phyloP scores from a whole-genome alignment of 2,113 vertebrate species.

The Aptenodytes patagonicus region DNA sequence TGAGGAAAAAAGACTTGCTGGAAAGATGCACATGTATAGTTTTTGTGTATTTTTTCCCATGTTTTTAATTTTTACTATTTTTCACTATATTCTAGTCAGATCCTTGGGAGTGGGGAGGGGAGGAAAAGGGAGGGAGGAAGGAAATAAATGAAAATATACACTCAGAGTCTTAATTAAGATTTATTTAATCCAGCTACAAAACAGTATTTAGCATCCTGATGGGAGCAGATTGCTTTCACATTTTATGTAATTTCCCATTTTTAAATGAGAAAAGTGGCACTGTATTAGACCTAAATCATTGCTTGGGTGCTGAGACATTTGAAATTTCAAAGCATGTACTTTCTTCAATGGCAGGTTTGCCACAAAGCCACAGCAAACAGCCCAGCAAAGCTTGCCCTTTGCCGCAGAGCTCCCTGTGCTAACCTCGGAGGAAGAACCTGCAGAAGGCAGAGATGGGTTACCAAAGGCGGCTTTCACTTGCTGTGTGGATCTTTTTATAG shows the following conservation, averaged over 20 bases:
- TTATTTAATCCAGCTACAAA: slow-evolving; percentile 47
- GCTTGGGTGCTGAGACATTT: neutral
- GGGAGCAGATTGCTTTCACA: slow-evolving; percentile 51
- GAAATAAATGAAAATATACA: slow-evolving; percentile 34
- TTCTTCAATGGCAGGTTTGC: neutral
- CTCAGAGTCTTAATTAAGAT: slow-evolving; percentile 15
- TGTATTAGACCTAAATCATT: slow-evolving; percentile 16
- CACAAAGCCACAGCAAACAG: neutral
- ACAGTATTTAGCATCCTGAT: slow-evolving; percentile 53
- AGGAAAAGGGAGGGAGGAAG: neutral
- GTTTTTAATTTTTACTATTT: neutral
- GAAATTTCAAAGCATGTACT: neutral
- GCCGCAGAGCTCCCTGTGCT: neutral
- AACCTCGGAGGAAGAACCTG: neutral
- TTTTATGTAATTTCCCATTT: slow-evolving; percentile 33
- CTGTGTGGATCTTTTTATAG: neutral
- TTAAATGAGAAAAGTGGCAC: slow-evolving; percentile 16
- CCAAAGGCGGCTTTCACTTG: neutral
- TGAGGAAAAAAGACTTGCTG: neutral
- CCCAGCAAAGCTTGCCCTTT: neutral
- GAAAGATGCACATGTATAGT: neutral
- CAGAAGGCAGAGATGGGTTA: neutral
- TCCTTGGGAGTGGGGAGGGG: neutral
- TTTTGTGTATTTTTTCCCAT: neutral
- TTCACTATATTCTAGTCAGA: neutral